These are phyloP conservation scores for Esperia sulphurella DNA, from an alignment of 2,888 invertebrate species.

Conservation along the genomic window DNA sequence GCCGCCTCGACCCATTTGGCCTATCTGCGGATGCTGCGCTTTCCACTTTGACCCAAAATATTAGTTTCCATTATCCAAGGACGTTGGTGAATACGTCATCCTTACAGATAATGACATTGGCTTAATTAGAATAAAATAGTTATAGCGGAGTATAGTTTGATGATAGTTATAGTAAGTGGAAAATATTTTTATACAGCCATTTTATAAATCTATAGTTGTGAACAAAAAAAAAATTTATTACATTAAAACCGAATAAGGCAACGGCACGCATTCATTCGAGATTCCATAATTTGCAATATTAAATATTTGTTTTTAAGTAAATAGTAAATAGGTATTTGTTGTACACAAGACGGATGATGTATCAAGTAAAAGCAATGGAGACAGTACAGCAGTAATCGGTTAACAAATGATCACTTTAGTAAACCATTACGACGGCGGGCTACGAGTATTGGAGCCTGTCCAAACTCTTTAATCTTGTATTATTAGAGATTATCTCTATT, in stretches of 20 bases:
- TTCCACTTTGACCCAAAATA: slow-evolving; percentile 13
- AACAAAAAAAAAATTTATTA: no score
- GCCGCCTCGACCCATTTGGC: slow-evolving; percentile 30
- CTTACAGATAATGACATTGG: background rate
- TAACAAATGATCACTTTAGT: slow-evolving; percentile 29
- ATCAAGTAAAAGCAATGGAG: slow-evolving; percentile 9
- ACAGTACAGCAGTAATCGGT: slow-evolving; percentile 12
- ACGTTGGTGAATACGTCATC: background rate
- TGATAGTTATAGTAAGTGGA: no score
- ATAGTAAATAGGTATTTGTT: background rate
- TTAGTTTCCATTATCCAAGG: slow-evolving; percentile 5
- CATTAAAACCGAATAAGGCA: no score
- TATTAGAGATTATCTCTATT: slow-evolving; percentile 15
- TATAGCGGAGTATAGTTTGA: no score
- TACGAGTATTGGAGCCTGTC: slow-evolving; percentile 21
- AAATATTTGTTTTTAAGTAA: no score
- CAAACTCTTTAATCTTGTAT: slow-evolving; percentile 24
- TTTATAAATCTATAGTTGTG: no score
- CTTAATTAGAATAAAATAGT: no score
- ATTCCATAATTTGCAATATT: no score
- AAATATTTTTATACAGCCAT: no score
- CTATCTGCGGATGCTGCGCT: slow-evolving; percentile 21
- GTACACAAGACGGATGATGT: background rate
- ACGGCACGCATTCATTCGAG: no score
- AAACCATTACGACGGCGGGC: slow-evolving; percentile 17